Conservation (phyloP, 2,797 vertebrate species). For the Melanotaenia parkinsoni region DNA sequence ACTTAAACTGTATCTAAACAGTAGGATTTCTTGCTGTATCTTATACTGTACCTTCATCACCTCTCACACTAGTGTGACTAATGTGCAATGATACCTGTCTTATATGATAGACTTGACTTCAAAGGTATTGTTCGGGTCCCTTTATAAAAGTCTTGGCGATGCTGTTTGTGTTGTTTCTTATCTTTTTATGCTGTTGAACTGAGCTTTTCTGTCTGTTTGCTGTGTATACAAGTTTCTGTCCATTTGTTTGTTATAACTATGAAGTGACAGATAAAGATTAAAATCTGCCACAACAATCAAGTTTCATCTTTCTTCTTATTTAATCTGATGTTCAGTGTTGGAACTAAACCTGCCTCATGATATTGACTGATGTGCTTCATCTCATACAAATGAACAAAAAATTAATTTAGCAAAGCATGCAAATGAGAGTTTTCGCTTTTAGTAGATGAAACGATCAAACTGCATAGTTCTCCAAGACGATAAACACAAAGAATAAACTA, state of each 20-base stretch:
- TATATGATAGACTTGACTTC: conserved; percentile 37
- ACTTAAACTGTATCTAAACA: conserved; percentile 32
- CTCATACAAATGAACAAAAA: background rate
- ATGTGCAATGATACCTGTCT: conserved; percentile 18
- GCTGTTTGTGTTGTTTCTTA: conserved; percentile 70
- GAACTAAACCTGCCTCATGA: background rate
- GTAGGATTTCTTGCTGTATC: conserved; percentile 41
- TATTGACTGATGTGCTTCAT: background rate
- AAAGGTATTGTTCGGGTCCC: conserved; percentile 36
- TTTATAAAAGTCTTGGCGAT: conserved; percentile 69
- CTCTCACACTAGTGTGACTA: conserved; percentile 35
- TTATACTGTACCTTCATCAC: conserved; percentile 27
- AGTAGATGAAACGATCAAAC: background rate
- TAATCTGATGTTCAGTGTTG: background rate
- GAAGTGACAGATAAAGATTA: conserved; percentile 75
- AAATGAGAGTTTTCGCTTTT: background rate
- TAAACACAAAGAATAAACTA: background rate
- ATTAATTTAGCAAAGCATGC: background rate
- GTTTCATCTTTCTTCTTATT: background rate
- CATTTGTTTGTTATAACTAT: conserved; percentile 86
- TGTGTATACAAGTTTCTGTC: conserved; percentile 87
- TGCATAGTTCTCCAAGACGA: background rate
- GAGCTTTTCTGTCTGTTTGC: conserved; percentile 79
- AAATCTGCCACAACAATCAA: conserved; percentile 69
- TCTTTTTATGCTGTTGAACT: conserved; percentile 63